phyloP scores from a whole-genome alignment of 1,140 invertebrate species.

The Sminthurinus signatus region DNA sequence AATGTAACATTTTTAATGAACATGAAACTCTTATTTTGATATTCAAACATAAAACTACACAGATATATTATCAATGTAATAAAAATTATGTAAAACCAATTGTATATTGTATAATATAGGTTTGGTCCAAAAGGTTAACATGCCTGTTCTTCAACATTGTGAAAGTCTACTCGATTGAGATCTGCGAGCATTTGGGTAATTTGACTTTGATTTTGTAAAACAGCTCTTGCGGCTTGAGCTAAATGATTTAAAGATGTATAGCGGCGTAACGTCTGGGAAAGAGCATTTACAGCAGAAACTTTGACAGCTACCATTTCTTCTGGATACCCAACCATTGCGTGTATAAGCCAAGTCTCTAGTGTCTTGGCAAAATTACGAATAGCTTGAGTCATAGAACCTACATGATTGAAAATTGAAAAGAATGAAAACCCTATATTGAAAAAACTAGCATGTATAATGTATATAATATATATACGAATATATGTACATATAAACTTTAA shows the following conservation, averaged over 20 bases:
- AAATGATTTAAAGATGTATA: constrained; percentile 99
- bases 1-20: too few species aligned
- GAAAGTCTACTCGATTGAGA: constrained; percentile 94
- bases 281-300: constrained; percentile 75
- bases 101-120: too few species aligned
- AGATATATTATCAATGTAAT: too few species aligned
- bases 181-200: constrained; percentile 96
- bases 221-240: constrained; percentile 89
- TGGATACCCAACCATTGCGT: constrained; percentile 79
- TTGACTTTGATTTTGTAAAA: constrained; percentile 90
- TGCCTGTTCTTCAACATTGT: constrained; percentile 85
- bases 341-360: constrained; percentile 77
- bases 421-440: too few species aligned
- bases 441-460: too few species aligned
- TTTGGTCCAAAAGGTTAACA: too few species aligned
- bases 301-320: constrained; percentile 76
- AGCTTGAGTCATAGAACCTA: constrained; percentile 81
- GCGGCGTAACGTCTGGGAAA: constrained; percentile 87
- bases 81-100: too few species aligned
- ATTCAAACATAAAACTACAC: too few species aligned
- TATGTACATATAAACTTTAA: too few species aligned
- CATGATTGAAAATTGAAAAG: too few species aligned
- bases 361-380: constrained; percentile 91
- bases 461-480: too few species aligned
- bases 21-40: too few species aligned